phyloP scores from a whole-genome alignment of 2,797 vertebrate species.

The Rhabdophis nuchalis region DNA sequence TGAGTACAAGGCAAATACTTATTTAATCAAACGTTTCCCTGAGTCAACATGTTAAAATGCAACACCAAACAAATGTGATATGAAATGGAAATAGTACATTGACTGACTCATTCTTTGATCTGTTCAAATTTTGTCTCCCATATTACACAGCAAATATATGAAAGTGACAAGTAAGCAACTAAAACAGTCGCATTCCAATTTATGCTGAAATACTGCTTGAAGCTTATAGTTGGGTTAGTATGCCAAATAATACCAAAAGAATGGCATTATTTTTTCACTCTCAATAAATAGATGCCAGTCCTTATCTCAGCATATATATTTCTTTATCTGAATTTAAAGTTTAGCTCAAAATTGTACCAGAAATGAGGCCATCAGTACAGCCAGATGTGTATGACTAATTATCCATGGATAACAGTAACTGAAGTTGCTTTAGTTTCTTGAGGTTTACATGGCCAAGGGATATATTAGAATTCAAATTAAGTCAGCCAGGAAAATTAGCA shows the following conservation, averaged over 20 bases:
- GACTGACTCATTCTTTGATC: slow-evolving; percentile 3
- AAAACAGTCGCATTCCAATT: not conserved
- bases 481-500: not conserved
- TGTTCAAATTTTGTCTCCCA: not conserved
- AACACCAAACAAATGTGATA: slow-evolving; percentile 6
- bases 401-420: not conserved
- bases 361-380: not conserved
- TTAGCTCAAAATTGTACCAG: not conserved
- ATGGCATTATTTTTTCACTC: not conserved
- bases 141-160: not conserved
- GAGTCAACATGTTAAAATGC: slow-evolving; percentile 7
- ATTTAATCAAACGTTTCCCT: slow-evolving; percentile 27
- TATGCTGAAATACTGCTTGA: not conserved
- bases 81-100: slow-evolving; percentile 11
- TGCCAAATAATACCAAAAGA: too few relatives aligned
- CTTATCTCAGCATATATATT: not conserved
- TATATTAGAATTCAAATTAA: not conserved
- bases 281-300: not conserved
- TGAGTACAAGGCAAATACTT: slow-evolving; percentile 23
- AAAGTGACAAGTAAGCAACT: slow-evolving; percentile 7
- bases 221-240: not conserved
- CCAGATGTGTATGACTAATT: not conserved
- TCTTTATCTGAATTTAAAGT: not conserved
- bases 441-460: not conserved
- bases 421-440: not conserved